Conservation (phyloP, 1,140 invertebrate genomes). For the Drosophila nasuta region DNA sequence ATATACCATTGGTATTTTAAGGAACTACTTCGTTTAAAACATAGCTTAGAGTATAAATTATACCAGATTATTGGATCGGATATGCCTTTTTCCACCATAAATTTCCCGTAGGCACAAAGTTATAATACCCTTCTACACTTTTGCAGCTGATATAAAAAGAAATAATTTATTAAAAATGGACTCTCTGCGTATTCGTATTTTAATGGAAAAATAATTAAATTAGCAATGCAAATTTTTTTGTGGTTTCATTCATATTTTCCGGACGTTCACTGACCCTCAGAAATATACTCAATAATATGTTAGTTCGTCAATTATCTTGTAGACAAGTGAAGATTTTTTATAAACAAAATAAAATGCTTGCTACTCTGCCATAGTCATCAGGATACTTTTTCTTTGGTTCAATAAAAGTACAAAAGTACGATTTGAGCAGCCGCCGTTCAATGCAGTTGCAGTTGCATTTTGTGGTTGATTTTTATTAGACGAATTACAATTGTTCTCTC, state of each 20-base stretch:
- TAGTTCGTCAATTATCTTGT: neutral
- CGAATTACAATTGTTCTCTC: conserved; percentile 47
- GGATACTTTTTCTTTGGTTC: neutral
- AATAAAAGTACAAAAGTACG: conserved; percentile 39
- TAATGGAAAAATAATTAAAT: conserved; percentile 18
- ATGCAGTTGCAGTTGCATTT: conserved; percentile 19
- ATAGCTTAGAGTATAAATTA: too few relatives aligned
- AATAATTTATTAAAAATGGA: conserved; percentile 9
- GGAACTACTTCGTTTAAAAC: too few relatives aligned
- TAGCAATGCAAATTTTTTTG: conserved; percentile 7
- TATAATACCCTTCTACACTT: too few relatives aligned
- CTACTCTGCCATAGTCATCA: neutral
- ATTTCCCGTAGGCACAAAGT: too few relatives aligned
- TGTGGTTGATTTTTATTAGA: conserved; percentile 56
- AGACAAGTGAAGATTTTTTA: conserved; percentile 2
- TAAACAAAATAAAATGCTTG: conserved; percentile 37
- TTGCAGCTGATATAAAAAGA: neutral
- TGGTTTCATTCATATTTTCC: neutral
- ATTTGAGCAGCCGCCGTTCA: conserved; percentile 19
- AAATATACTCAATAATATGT: neutral
- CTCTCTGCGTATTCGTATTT: neutral
- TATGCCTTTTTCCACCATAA: too few relatives aligned
- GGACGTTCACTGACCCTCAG: neutral
- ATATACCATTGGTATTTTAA: too few relatives aligned
- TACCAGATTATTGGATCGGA: too few relatives aligned